Conservation (phyloP, 2,113 vertebrate genomes). For the Garra rufa region DNA sequence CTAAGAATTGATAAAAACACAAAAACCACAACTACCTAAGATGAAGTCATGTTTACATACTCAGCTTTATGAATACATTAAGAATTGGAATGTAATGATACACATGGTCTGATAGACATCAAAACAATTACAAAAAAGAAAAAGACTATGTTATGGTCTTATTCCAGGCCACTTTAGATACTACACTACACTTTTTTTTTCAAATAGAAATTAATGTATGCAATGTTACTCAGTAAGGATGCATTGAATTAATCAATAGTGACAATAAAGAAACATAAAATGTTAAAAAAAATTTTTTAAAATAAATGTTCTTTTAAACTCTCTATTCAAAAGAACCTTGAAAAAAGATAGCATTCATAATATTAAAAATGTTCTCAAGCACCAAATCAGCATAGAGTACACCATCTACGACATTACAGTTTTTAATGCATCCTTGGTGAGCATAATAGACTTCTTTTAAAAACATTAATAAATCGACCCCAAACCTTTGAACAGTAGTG, state of each 20-base stretch:
- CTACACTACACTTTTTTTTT: too few species aligned
- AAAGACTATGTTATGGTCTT: background rate
- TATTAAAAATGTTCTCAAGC: too few species aligned
- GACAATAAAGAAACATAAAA: background rate
- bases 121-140: background rate
- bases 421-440: too few species aligned
- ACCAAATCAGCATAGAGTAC: background rate
- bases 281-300: background rate
- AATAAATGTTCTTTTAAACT: background rate
- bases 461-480: background rate
- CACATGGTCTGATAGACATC: background rate
- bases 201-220: too few species aligned
- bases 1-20: conserved; percentile 67
- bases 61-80: background rate
- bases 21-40: conserved; percentile 30
- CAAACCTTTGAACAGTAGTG: too few species aligned
- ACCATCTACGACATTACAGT: too few species aligned
- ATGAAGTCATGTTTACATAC: background rate
- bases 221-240: background rate
- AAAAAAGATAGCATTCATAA: too few species aligned
- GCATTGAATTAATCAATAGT: background rate
- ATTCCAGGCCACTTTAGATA: background rate
- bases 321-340: background rate
- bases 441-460: too few species aligned
- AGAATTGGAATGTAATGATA: background rate